Evolutionary conservation across 2,797 vertebrate species (phyloP), one percentile per base, ranked within the genome.

Genomic region (Anguilla anguilla): DNA sequence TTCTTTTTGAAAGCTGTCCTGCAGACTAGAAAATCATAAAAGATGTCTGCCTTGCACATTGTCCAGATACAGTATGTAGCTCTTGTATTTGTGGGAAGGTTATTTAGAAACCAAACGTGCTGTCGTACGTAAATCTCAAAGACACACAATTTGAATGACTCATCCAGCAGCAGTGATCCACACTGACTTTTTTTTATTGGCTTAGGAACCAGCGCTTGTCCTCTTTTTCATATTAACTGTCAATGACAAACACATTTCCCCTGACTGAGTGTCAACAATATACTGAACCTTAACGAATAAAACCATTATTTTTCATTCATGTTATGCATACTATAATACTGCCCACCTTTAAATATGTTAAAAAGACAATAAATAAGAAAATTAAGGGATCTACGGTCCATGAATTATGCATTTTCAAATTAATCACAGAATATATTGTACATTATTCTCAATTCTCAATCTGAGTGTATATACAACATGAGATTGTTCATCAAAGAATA

Each of bases 1-100:
- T 15, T 57, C 28, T 67, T 87, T 83, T 77, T n/a, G 64, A 88
- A 84, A 31, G 67, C 69, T 81, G 28, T 74, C 69, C 69, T 81
- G 77, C 77, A 46, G 28, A 77, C 31, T 17, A 81, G 77, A 43
- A 25, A 46, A 43, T 81, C 69, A 81, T 46, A 43, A 46, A 81
- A 81, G 74, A 43, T 31, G 15, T 7, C 77, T 81, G 77, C 77
- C 39, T 43, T 81, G 46, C 39, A 25, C 17, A 25, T 17, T 0
- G 77, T 19, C 35, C 77, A 5, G 2, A 46, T 39, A 46, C 17
- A 81, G 15, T 17, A 39, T 46, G 39, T 19, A 46, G 74, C 35
- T 4, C 3, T 2, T 22, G 74, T 81, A 5, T 81, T 74, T 74
- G 72, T 15, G 59, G 59, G 59, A 17, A 17, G 31, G 28, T 10